Conservation (phyloP, 2,888 invertebrate species). For the Lordiphosa fenestrarum region DNA sequence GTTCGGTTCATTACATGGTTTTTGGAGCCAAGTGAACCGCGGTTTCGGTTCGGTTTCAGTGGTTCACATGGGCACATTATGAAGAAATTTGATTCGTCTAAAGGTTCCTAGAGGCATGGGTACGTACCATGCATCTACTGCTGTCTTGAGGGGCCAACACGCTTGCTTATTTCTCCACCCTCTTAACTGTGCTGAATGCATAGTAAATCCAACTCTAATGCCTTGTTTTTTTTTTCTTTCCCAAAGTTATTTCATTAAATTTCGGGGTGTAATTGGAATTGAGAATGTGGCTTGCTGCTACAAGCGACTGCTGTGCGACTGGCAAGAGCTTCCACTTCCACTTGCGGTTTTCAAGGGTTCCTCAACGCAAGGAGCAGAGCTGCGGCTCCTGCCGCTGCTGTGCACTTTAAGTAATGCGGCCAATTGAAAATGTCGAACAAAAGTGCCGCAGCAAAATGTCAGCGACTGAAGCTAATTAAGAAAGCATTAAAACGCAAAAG, state of each 20-base stretch:
- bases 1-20: too few relatives aligned
- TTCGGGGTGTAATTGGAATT: constrained; percentile 1
- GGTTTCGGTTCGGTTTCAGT: too few relatives aligned
- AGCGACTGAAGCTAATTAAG: constrained; percentile 55
- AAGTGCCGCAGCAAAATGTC: constrained; percentile 45
- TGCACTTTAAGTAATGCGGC: constrained; percentile 61
- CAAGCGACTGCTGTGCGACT: constrained; percentile 47
- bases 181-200: too few relatives aligned
- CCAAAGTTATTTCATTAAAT: neutral
- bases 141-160: too few relatives aligned
- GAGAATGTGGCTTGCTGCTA: neutral
- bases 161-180: too few relatives aligned
- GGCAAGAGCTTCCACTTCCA: constrained; percentile 43
- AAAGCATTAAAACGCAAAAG: constrained; percentile 55
- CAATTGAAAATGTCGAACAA: constrained; percentile 67
- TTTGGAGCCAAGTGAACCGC: too few relatives aligned
- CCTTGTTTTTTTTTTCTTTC: too few relatives aligned
- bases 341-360: constrained; percentile 39
- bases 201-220: too few relatives aligned
- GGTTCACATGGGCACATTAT: too few relatives aligned
- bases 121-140: too few relatives aligned
- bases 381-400: constrained; percentile 10
- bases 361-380: constrained; percentile 8
- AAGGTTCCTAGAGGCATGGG: too few relatives aligned
- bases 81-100: too few relatives aligned